Conservation (phyloP, 2,113 vertebrate species). For the Blennius ocellaris region DNA sequence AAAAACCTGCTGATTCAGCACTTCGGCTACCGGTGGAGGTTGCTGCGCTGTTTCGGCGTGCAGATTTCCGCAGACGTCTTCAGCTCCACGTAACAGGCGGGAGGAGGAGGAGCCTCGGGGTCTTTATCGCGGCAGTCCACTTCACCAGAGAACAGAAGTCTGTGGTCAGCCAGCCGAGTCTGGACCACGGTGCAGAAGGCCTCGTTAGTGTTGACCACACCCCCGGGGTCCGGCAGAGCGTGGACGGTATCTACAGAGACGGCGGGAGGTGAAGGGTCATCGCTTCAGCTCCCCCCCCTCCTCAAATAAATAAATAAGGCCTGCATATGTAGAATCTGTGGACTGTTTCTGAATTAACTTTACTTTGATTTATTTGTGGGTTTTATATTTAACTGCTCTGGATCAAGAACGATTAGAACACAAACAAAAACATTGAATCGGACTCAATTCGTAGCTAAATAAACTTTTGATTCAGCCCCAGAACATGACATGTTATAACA, state of each 20-base stretch:
- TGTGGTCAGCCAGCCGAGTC: constrained; percentile 86
- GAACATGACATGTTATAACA: no score
- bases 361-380: no score
- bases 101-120: constrained; percentile 77
- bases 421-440: no score
- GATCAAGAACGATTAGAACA: no score
- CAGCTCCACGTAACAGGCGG: constrained; percentile 89
- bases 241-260: constrained; percentile 78
- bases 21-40: constrained; percentile 86
- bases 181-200: constrained; percentile 92
- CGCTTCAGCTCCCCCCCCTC: no score
- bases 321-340: no score
- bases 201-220: constrained; percentile 92
- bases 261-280: constrained; percentile 6
- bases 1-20: background rate
- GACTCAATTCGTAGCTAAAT: no score
- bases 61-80: constrained; percentile 92
- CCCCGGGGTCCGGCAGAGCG: constrained; percentile 82
- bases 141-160: constrained; percentile 90
- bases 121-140: constrained; percentile 88
- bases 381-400: no score
- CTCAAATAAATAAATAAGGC: no score
- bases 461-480: background rate
- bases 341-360: no score
- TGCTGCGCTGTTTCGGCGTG: constrained; percentile 88